A percentile compares a stretch with the other conserved stretches of the same genome.
phyloP scores from a whole-genome alignment of 1,140 invertebrate genomes.

The Popillia japonica region DNA sequence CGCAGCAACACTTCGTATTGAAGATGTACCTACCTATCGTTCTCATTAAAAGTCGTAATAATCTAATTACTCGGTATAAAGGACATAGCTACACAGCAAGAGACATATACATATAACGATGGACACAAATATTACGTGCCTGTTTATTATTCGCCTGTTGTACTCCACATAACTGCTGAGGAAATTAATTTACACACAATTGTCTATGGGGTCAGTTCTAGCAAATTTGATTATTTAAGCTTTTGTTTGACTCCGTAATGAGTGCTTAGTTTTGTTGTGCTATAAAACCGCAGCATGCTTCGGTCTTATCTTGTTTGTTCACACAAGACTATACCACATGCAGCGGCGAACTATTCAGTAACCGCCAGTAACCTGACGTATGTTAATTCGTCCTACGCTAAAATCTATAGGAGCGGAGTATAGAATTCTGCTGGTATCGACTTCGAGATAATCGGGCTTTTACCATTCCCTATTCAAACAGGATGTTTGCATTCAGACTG shows the following conservation, averaged over 20 bases:
- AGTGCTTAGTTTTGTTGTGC: slow-evolving; percentile 29
- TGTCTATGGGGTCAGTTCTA: slow-evolving; percentile 20
- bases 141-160: slow-evolving; percentile 7
- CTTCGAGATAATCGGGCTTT: neutral
- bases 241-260: slow-evolving; percentile 35
- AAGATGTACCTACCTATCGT: neutral
- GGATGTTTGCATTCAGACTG: too few species aligned
- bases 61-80: neutral
- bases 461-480: neutral
- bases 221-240: slow-evolving; percentile 30
- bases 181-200: slow-evolving; percentile 23
- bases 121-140: neutral
- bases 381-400: slow-evolving; percentile 24
- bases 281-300: neutral
- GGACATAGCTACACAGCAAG: neutral
- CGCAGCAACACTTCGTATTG: too few species aligned
- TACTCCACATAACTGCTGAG: neutral
- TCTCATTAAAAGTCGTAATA: neutral
- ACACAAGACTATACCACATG: neutral
- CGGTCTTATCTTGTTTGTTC: slow-evolving; percentile 31
- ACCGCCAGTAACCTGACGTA: neutral
- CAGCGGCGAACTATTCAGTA: neutral
- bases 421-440: neutral
- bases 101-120: neutral
- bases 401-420: neutral